These are phyloP conservation scores for Synergus umbraculus DNA, from an alignment of 2,888 invertebrate species.

Conservation along the genomic window DNA sequence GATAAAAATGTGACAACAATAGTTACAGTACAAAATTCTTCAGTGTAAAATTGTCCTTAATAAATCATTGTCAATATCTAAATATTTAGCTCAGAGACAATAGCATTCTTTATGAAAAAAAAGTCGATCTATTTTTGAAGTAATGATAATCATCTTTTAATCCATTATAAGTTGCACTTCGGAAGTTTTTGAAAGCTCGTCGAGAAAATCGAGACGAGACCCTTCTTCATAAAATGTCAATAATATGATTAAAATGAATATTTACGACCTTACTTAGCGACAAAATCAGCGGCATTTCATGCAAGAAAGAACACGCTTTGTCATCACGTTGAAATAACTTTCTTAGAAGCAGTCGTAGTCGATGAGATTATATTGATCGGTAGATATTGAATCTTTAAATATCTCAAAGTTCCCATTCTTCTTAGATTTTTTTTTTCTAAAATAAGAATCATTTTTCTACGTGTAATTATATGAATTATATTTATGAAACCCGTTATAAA, in stretches of 20 bases:
- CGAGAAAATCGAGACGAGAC: neutral
- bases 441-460: no score
- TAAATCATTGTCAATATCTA: no score
- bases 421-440: neutral
- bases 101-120: neutral
- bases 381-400: neutral
- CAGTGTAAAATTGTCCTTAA: no score
- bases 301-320: neutral
- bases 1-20: neutral
- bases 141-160: neutral
- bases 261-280: slow-evolving; percentile 4
- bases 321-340: neutral
- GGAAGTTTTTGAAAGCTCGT: neutral
- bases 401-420: neutral
- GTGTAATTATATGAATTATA: no score
- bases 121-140: neutral
- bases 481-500: no score
- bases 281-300: neutral
- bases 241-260: slow-evolving; percentile 22
- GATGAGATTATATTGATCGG: neutral
- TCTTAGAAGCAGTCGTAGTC: neutral
- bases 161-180: neutral
- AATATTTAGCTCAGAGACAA: neutral
- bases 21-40: no score
- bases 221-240: slow-evolving; percentile 6